Base-by-base conservation (phyloP, 1,140 invertebrate genomes). In the Aphelinus certus region DNA sequence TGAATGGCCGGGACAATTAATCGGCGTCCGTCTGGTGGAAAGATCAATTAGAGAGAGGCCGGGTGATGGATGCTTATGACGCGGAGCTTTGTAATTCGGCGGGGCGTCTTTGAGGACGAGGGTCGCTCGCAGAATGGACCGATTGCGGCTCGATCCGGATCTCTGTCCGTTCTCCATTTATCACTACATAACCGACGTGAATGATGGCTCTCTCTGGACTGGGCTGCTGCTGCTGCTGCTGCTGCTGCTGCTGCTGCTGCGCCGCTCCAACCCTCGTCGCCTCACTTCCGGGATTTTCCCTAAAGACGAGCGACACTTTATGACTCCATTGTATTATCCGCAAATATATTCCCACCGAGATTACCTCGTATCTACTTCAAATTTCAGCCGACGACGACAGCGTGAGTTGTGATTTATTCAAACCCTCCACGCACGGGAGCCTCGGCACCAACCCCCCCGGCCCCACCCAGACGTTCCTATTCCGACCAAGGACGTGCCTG, bases 121-220 rank as follows among this genome's bases (percentile, higher is more conserved):
- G 78, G 76, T 68, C 77, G 80, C 46, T 71, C 81, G 45, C 56
- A 69, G 67, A 55, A 62, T 65, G 61, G 56, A 66, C 60, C 75
- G 79, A 85, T 66, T 87, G 84, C 72, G 76, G 71, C 6, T 66
- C 56, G 72, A 80, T 77, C 78, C 85, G 85, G 73, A 77, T 42
- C 73, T 57, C 48, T 83, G 84, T 76, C 80, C 84, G 9, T 73
- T 86, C 58, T 77, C 76, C 71, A 84, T 86, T 81, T 85, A 86
- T 76, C 83, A 85, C 66, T 83, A 83, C 78, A 82, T 85, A 77
- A 83, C 80, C 72, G 71, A 70, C n/a, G 47, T 62, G 68, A 71
- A 62, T 2, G 67, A 69, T 69, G 67, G 57, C 57, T 60, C 57
- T 57, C 53, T 4, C 43, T 7, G 66, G 66, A 58, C 43, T 66